Evolutionary conservation across 2,797 vertebrate genomes (phyloP).

Genomic region (Cossypha dichroa): DNA sequence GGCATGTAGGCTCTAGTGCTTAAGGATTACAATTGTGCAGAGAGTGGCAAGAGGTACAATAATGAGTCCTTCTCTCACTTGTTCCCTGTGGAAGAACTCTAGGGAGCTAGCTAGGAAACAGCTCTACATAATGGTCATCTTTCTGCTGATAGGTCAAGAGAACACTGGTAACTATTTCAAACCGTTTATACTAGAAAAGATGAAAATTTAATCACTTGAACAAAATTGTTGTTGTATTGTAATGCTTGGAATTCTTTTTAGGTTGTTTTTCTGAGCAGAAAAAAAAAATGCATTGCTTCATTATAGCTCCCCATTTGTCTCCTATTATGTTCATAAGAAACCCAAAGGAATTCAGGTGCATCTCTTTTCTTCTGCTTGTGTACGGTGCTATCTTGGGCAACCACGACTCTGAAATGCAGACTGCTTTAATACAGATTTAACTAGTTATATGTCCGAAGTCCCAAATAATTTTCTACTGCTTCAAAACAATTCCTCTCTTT

Average conservation of each 20-base stretch:
- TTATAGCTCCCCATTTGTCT: not conserved
- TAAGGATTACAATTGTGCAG: not conserved
- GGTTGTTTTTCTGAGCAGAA: not conserved
- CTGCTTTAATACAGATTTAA: not conserved
- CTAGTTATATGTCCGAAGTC: not conserved
- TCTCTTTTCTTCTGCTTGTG: not conserved
- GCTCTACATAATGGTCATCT: not conserved
- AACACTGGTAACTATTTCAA: not conserved
- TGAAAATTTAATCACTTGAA: not conserved
- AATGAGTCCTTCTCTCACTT: not conserved
- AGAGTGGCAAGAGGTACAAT: not conserved
- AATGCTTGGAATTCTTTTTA: not conserved
- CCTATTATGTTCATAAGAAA: not conserved
- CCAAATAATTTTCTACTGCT: not conserved
- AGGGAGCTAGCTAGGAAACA: not conserved
- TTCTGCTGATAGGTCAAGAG: constrained; percentile 7
- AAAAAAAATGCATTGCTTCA: not conserved
- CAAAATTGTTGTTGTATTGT: not conserved
- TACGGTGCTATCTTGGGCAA: not conserved
- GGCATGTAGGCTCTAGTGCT: not conserved
- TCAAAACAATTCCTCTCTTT: not conserved
- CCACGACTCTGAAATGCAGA: not conserved
- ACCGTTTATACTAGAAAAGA: not conserved
- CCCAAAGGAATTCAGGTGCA: not conserved
- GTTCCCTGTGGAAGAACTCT: not conserved